Base-by-base conservation (phyloP, 2,888 invertebrate genomes). In the Acrocyrtus sp. region DNA sequence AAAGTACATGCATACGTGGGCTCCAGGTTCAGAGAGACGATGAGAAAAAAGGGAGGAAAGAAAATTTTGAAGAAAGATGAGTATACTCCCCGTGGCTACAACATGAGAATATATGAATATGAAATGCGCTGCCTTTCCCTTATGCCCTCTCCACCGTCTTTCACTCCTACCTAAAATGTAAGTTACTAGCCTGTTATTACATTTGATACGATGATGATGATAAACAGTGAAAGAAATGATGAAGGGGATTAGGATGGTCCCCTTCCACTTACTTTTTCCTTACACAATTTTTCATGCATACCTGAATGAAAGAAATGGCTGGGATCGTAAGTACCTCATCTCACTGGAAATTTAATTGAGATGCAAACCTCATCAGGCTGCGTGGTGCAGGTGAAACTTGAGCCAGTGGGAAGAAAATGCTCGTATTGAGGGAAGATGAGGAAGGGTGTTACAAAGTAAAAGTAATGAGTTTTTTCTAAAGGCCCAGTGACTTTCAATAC, bases 51-150 rank as follows among this genome's bases (percentile, higher is more conserved):
- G 56, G 61, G 61, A 51, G 62, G 66, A 65, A 74, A 74, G 50
- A 72, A 74, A 74, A 74, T 67, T 63, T 69, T 66, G 72, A 75
- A 72, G 73, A 65, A 66, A 66, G 65, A 69, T 65, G 24, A 2
- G 56, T 15, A 21, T 43, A 74, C 74, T 74, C 74, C 74, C 74
- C 63, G 65, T 74, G 74, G 74, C 74, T 74, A 69, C 65, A 58
- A 74, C 56, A 50, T 39, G 68, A 47, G 61, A 68, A 45, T 51
- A 50, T 50, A 62, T 57, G 69, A 69, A 69, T 69, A 69, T 69
- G 62, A 69, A 69, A 69, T 68, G 68, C 47, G 61, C 6, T 15
- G 39, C 39, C 12, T 6, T 39, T 6, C 12, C 8, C 12, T 6
- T 39, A 39, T 12, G 12, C 12, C 39, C 39, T 39, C 39, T 39